These are phyloP conservation scores for Alca torda DNA, from an alignment of 2,797 vertebrate species.

Conservation along the genomic window DNA sequence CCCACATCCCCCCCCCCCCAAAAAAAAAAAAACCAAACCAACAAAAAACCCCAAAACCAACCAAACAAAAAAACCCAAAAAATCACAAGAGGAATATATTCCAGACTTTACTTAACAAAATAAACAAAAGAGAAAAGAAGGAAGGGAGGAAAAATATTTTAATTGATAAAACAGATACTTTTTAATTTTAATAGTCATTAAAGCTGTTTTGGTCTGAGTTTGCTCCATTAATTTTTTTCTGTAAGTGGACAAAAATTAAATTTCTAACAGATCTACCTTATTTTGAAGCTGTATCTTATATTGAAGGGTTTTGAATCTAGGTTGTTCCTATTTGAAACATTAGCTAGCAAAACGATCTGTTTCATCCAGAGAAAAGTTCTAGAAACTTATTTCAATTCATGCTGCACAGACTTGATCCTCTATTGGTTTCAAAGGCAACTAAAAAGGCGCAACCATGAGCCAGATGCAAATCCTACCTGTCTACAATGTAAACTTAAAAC, in stretches of 20 bases:
- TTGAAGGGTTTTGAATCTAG: background rate
- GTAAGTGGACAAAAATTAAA: background rate
- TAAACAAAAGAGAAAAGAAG: background rate
- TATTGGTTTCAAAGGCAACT: background rate
- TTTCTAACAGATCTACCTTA: background rate
- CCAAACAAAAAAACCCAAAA: too few relatives aligned
- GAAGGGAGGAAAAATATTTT: accelerated
- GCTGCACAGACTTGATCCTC: background rate
- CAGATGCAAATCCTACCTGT: background rate
- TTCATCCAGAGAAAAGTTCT: background rate
- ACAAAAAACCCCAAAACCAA: too few relatives aligned
- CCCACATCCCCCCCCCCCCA: too few relatives aligned
- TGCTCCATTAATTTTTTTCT: background rate
- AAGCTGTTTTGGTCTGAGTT: background rate
- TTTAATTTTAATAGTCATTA: background rate
- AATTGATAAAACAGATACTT: background rate
- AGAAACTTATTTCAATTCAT: background rate
- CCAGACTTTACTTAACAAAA: background rate
- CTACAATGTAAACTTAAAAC: background rate
- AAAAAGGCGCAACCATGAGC: background rate
- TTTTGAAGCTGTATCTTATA: background rate
- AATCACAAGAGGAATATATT: background rate
- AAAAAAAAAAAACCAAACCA: too few relatives aligned
- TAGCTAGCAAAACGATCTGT: background rate
- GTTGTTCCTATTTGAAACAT: background rate